Evolutionary conservation across 2,113 vertebrate species (phyloP), one percentile per base, ranked within the genome.

Genomic region (Halichoerus grypus): DNA sequence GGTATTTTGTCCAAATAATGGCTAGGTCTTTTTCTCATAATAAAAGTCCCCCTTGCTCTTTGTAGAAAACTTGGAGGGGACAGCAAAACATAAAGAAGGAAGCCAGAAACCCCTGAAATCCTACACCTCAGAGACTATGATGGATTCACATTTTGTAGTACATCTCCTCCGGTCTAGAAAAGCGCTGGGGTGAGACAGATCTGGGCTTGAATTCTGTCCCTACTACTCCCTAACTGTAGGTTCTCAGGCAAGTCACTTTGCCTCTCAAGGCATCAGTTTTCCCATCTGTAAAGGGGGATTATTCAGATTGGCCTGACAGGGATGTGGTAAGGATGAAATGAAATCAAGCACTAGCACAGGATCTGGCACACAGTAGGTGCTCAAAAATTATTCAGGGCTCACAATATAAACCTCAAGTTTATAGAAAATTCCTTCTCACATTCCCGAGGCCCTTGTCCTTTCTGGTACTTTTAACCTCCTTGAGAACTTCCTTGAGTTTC

Each of bases 41-140:
- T 76, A 49, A 76, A 89, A 83, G 51, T 87, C 36, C 31, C 67
- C 14, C 91, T 95, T 96, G 31, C 31, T 69, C 51, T 94, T 91
- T 90, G 72, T 84, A 93, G 90, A 92, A 77, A 87, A 80, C 26
- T 61, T 74, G 16, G 26, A 22, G 61, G 46, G 49, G 76, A 71
- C n/a, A 92, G 65, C 59, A 89, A 81, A 96, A 81, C 77, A 53
- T 71, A 42, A 85, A 72, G 61, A 79, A 71, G 81, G 42, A 72
- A 92, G 61, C 19, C 57, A 74, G 74, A 65, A 83, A 26, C 28
- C 22, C 31, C 71, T 21, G 83, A 91, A 36, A 49, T 36, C 59
- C 72, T 71, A 36, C 18, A 74, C 39, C 67, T 89, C 42, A 92
- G 63, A 92, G 74, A 84, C 26, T 36, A 49, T 3, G 59, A 63